phyloP scores from a whole-genome alignment of 2,888 invertebrate species.

The Oscheius sp. region DNA sequence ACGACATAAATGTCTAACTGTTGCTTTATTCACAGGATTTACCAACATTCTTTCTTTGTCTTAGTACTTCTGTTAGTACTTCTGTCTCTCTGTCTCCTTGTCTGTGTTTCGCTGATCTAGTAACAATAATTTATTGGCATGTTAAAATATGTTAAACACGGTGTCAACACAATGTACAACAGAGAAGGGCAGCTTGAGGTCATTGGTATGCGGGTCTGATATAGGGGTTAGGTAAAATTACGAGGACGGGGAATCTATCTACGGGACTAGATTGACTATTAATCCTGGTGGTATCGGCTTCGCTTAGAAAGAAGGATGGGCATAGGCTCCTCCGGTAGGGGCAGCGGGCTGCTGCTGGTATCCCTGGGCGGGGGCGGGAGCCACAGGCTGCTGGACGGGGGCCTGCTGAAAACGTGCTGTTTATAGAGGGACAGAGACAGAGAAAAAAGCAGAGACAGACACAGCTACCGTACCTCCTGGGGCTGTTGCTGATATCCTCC shows the following conservation, averaged over 20 bases:
- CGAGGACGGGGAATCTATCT: not conserved
- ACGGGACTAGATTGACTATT: not conserved
- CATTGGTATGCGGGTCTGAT: conserved; percentile 2
- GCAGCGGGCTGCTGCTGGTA: conserved; percentile 11
- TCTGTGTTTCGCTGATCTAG: not conserved
- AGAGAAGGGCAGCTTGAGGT: conserved; percentile 8
- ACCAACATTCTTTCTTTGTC: no score
- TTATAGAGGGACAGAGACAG: no score
- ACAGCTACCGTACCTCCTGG: not conserved
- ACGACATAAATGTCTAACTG: no score
- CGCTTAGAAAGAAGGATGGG: not conserved
- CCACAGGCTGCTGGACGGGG: conserved; percentile 1
- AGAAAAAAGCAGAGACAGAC: no score
- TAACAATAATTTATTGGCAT: conserved; percentile 30
- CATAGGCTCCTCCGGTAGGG: conserved; percentile 4
- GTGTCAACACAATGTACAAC: conserved; percentile 23
- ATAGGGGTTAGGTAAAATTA: not conserved
- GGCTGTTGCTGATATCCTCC: conserved; percentile 14
- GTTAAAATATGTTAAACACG: not conserved
- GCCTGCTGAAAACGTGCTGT: no score
- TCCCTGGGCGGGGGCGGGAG: not conserved
- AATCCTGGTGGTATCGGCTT: not conserved
- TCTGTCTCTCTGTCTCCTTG: not conserved
- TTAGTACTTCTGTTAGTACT: no score
- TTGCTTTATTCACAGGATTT: no score